Evolutionary conservation across 1,140 invertebrate genomes (phyloP).

Genomic region (fruit fly (Drosophila melanogaster)): Release_6_plus_ISO1_MT NT_033777.3:31984001-31984500

Average conservation of each 20-base stretch:
- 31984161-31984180: background rate
- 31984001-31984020: too few relatives aligned
- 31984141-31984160: background rate
- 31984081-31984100: too few relatives aligned
- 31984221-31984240: conserved; percentile 21
- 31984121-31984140: background rate
- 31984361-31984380: too few relatives aligned
- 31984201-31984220: conserved; percentile 17
- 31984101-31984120: background rate
- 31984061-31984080: too few relatives aligned
- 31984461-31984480: too few relatives aligned
- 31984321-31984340: conserved; percentile 1
- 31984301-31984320: conserved; percentile 10
- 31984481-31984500: too few relatives aligned
- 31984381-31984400: too few relatives aligned
- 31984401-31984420: too few relatives aligned
- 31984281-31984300: conserved; percentile 14
- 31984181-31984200: background rate
- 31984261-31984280: conserved; percentile 32
- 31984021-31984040: too few relatives aligned
- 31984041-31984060: too few relatives aligned
- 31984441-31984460: too few relatives aligned
- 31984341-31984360: conserved; percentile 6
- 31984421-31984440: too few relatives aligned
- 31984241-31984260: conserved; percentile 48